phyloP scores from a whole-genome alignment of 92 coral and sea anemone species.

The Heliopora coerulea region DNA sequence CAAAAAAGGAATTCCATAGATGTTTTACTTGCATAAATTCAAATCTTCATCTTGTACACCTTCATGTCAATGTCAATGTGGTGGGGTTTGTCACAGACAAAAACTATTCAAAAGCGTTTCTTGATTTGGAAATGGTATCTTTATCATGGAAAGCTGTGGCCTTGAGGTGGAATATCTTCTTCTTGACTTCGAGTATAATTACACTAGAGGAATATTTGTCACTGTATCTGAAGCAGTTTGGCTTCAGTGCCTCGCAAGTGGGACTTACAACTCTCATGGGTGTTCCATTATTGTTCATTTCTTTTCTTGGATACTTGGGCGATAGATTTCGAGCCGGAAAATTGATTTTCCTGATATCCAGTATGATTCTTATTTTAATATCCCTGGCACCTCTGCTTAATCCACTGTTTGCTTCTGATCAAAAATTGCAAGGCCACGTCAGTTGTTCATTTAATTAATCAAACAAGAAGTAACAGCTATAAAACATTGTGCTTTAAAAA shows the following conservation, averaged over 20 bases:
- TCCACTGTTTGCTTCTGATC: background rate
- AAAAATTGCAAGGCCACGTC: background rate
- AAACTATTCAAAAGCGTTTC: no score
- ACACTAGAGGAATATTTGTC: background rate
- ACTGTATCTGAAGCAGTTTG: background rate
- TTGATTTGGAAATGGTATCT: background rate
- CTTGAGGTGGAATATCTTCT: background rate
- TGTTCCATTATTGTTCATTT: background rate
- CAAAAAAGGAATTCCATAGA: no score
- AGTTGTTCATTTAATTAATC: background rate
- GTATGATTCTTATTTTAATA: background rate
- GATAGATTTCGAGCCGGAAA: constrained; percentile 1
- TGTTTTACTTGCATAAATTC: no score
- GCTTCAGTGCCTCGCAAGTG: background rate
- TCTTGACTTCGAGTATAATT: background rate
- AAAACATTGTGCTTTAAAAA: no score
- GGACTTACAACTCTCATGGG: background rate
- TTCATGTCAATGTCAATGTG: no score
- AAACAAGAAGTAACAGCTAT: background rate
- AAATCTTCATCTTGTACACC: no score
- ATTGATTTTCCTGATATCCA: background rate
- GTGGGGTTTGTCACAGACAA: no score
- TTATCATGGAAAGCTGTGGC: background rate
- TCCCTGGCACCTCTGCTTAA: background rate
- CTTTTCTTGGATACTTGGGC: background rate